These are phyloP conservation scores for Typhlichthys subterraneus DNA, from an alignment of 2,797 vertebrate species.

Conservation along the genomic window DNA sequence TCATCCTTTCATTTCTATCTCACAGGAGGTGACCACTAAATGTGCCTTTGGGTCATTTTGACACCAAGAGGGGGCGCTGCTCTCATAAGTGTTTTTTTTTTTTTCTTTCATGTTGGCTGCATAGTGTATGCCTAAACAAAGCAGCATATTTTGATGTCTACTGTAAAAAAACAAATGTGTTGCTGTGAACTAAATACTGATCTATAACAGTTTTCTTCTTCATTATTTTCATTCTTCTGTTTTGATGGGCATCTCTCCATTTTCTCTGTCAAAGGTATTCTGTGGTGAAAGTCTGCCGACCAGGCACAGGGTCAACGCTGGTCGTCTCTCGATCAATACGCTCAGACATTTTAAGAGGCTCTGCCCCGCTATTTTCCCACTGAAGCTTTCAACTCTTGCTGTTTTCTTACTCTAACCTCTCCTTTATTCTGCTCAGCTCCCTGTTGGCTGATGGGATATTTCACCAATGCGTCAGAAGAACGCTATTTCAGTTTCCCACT, in stretches of 20 bases:
- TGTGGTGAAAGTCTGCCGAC: conserved; percentile 29
- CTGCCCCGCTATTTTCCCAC: conserved; percentile 30
- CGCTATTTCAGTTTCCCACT: conserved; percentile 18
- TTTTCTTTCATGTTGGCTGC: not conserved
- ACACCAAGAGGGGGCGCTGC: conserved; percentile 18
- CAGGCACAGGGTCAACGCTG: conserved; percentile 50
- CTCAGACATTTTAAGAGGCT: conserved; percentile 37
- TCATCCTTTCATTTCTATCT: conserved; percentile 24
- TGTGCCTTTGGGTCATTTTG: conserved; percentile 24
- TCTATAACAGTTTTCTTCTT: conserved; percentile 19
- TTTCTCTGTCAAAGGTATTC: conserved; percentile 45
- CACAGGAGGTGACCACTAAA: conserved; percentile 16
- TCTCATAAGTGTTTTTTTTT: conserved; percentile 51
- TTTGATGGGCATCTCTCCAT: conserved; percentile 1
- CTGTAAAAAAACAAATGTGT: conserved; percentile 4
- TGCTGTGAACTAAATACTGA: conserved; percentile 30
- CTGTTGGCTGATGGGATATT: conserved; percentile 17
- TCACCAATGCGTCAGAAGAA: conserved; percentile 9
- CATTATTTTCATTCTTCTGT: conserved; percentile 21
- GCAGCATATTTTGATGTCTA: conserved; percentile 14
- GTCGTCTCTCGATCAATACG: conserved; percentile 57
- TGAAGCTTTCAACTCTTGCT: conserved; percentile 32
- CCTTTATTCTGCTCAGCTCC: not conserved
- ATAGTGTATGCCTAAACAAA: conserved; percentile 29
- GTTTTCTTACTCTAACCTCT: conserved; percentile 22